A percentile compares a stretch with the other conserved stretches of the same genome.
Conservation (phyloP, 2,113 vertebrate species). For the Neolamprologus variostigma region DNA sequence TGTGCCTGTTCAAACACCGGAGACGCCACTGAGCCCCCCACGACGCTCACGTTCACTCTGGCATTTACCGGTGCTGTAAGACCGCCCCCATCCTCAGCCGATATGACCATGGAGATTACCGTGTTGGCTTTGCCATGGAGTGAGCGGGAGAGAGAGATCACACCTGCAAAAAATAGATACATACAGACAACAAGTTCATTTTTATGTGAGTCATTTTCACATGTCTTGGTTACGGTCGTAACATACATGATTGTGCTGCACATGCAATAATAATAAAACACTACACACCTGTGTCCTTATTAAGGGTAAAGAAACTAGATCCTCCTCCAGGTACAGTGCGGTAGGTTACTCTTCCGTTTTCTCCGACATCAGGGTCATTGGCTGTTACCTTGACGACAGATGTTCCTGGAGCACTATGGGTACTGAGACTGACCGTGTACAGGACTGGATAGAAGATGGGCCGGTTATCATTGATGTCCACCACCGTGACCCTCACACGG, state of each 20-base stretch:
- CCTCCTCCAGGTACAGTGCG: slow-evolving; percentile 78
- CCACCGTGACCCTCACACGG: slow-evolving; percentile 81
- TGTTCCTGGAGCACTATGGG: slow-evolving; percentile 86
- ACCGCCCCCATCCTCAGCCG: slow-evolving; percentile 83
- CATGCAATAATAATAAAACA: background rate
- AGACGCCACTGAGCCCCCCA: slow-evolving; percentile 80
- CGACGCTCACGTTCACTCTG: slow-evolving; percentile 88
- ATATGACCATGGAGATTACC: slow-evolving; percentile 85
- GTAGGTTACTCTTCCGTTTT: slow-evolving; percentile 83
- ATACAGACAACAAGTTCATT: background rate
- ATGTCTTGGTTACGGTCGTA: background rate
- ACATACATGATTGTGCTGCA: background rate
- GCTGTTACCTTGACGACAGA: slow-evolving; percentile 86
- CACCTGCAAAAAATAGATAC: slow-evolving; percentile 61
- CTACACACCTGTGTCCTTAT: slow-evolving; percentile 86
- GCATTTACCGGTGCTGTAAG: slow-evolving; percentile 80
- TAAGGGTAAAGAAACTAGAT: slow-evolving; percentile 84
- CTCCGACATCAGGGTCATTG: slow-evolving; percentile 86
- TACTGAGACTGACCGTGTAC: slow-evolving; percentile 88
- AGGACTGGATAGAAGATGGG: slow-evolving; percentile 87
- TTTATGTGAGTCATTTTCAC: background rate
- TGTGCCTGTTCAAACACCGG: slow-evolving; percentile 88
- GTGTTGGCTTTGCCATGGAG: slow-evolving; percentile 85
- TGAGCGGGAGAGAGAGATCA: slow-evolving; percentile 86
- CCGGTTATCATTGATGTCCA: slow-evolving; percentile 90